Conservation (phyloP, 2,113 vertebrate genomes). For the Anser cygnoides region DNA sequence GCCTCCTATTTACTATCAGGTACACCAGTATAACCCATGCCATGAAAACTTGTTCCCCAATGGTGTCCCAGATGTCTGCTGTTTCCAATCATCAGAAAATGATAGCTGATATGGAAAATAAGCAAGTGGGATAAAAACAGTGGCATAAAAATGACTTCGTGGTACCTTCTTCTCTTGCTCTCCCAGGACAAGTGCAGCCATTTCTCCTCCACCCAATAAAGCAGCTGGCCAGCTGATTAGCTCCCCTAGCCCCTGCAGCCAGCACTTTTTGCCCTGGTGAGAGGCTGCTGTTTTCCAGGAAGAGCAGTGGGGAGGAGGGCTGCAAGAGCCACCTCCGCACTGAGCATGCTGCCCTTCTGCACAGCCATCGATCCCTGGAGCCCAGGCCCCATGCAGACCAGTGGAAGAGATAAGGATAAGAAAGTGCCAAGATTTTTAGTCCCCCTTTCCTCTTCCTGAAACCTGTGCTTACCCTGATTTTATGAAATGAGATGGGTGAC, state of each 20-base stretch:
- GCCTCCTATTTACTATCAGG: slow-evolving; percentile 34
- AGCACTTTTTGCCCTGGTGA: not conserved
- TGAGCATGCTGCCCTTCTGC: not conserved
- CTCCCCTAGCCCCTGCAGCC: not conserved
- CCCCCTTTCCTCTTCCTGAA: not conserved
- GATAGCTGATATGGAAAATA: not conserved
- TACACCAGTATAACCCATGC: not conserved
- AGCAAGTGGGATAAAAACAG: not conserved
- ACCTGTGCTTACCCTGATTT: not conserved
- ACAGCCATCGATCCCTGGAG: not conserved
- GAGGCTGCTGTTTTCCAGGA: not conserved
- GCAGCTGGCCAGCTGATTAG: not conserved
- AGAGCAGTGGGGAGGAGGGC: not conserved
- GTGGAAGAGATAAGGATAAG: not conserved
- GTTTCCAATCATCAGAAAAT: not conserved
- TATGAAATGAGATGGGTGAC: not conserved
- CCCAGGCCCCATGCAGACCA: not conserved
- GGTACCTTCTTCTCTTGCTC: not conserved
- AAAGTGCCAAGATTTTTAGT: not conserved
- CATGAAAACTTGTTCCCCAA: not conserved
- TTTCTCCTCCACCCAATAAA: slow-evolving; percentile 6
- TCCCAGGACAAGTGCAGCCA: not conserved
- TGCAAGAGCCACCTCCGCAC: not conserved
- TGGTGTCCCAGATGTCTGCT: not conserved
- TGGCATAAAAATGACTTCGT: not conserved